A percentile compares a stretch with the other conserved stretches of the same genome.
These are phyloP conservation scores for Nipponia nippon DNA, from an alignment of 2,113 vertebrate species.

Conservation along the genomic window DNA sequence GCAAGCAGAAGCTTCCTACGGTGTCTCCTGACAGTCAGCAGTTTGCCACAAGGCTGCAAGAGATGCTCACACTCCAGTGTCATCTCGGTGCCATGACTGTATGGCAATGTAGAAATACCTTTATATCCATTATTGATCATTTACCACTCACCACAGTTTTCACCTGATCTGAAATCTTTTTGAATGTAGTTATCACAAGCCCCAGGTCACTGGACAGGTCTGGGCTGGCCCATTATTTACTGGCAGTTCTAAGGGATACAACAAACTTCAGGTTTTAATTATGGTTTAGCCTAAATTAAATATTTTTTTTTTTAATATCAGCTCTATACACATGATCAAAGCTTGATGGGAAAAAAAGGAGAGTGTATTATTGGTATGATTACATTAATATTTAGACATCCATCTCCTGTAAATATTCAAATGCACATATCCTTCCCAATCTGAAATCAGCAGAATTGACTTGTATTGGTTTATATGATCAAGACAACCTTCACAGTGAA, in stretches of 20 bases:
- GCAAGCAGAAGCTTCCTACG: background rate
- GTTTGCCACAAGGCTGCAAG: background rate
- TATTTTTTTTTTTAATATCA: background rate
- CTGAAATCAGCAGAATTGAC: background rate
- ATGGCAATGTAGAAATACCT: background rate
- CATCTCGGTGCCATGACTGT: background rate
- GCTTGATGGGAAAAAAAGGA: background rate
- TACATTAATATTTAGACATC: background rate
- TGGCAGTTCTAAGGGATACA: background rate
- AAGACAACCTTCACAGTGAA: background rate
- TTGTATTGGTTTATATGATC: background rate
- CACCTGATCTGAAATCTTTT: background rate
- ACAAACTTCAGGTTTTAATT: background rate
- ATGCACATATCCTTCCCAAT: background rate
- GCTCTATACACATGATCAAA: background rate
- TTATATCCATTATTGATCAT: background rate
- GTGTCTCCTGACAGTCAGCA: background rate
- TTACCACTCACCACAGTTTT: background rate
- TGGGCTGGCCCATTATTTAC: background rate
- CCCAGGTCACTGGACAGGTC: background rate
- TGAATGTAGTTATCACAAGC: background rate
- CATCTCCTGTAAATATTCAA: background rate
- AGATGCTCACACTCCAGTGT: background rate
- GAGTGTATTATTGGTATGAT: background rate
- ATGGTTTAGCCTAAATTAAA: background rate